Conservation (phyloP, 2,888 invertebrate genomes). For the Steromphala cineraria region DNA sequence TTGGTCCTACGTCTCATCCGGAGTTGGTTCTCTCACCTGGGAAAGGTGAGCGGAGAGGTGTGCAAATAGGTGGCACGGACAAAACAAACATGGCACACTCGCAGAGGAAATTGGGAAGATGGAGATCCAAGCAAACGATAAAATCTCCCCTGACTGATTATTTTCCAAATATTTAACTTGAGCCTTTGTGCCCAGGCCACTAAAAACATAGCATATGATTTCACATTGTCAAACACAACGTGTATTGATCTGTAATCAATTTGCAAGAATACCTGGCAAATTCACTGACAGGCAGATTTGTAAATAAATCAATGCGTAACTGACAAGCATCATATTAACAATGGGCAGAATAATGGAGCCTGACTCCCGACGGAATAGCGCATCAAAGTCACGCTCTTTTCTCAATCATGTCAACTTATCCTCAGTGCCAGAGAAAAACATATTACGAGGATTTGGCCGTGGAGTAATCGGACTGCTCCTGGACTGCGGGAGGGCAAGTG, state of each 20-base stretch:
- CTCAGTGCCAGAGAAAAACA: constrained; percentile 7
- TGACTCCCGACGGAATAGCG: not conserved
- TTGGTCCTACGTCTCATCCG: not conserved
- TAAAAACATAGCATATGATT: constrained; percentile 7
- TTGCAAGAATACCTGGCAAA: constrained; percentile 18
- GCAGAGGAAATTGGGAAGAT: constrained; percentile 16
- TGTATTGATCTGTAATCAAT: constrained; percentile 27
- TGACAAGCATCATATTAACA: constrained; percentile 17
- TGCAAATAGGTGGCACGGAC: constrained; percentile 3
- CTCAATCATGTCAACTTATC: constrained; percentile 14
- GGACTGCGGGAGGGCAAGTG: not conserved
- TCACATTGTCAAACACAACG: constrained; percentile 9
- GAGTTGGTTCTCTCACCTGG: not conserved
- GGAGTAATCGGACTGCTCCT: not conserved
- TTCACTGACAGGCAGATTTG: constrained; percentile 3
- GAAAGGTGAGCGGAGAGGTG: not conserved
- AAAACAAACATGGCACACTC: constrained; percentile 13
- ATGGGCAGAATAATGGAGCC: constrained; percentile 7
- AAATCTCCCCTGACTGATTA: constrained; percentile 13
- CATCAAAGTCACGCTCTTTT: not conserved
- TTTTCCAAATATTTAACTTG: constrained; percentile 19
- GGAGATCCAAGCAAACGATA: not conserved
- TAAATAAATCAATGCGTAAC: constrained; percentile 19
- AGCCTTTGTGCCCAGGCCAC: not conserved
- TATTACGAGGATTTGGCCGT: not conserved